Evolutionary conservation across 2,113 vertebrate genomes (phyloP).

Genomic region (Natator depressus): DNA sequence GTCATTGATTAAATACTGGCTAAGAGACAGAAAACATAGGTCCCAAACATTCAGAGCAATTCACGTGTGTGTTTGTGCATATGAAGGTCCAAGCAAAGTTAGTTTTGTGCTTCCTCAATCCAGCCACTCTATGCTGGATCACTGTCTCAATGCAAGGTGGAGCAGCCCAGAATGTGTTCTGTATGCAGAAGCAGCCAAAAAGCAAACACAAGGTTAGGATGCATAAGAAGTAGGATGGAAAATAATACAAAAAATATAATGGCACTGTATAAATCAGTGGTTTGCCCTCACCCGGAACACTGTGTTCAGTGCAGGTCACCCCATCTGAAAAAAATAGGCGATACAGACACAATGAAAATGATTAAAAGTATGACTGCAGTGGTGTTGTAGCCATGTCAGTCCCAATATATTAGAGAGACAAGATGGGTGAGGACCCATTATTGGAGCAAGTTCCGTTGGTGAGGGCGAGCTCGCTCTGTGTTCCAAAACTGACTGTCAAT

Average conservation of each 20-base stretch:
- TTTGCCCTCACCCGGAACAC: background rate
- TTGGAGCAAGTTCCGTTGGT: background rate
- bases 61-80: background rate
- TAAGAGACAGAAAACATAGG: background rate
- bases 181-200: background rate
- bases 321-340: background rate
- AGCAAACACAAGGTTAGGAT: background rate
- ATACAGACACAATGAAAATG: background rate
- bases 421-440: background rate
- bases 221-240: background rate
- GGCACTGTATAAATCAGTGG: background rate
- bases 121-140: background rate
- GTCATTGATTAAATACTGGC: slow-evolving; percentile 1
- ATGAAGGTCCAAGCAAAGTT: background rate
- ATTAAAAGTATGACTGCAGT: background rate
- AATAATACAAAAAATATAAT: background rate
- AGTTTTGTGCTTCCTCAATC: background rate
- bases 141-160: background rate
- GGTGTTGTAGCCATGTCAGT: background rate
- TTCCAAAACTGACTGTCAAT: background rate
- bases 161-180: background rate
- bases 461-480: slow-evolving; percentile 12
- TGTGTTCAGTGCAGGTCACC: background rate
- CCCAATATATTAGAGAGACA: background rate
- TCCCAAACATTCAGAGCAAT: background rate